These are phyloP conservation scores for Coenobita brevimanus DNA, from an alignment of 1,140 invertebrate species.

Conservation along the genomic window DNA sequence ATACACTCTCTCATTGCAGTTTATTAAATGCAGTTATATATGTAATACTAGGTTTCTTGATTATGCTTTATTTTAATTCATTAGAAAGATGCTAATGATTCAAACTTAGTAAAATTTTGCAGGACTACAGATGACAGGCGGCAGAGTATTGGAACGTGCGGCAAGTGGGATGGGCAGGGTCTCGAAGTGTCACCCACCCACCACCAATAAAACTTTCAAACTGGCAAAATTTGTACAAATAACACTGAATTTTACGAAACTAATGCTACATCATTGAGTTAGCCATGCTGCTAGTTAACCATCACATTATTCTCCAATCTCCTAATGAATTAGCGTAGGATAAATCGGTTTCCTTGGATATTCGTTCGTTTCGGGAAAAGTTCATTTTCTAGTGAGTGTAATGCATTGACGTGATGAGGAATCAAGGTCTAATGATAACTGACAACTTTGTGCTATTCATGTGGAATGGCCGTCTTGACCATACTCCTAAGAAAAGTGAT, in stretches of 20 bases:
- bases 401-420: no score
- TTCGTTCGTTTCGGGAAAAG: no score
- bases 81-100: not conserved
- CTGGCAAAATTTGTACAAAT: not conserved
- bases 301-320: not conserved
- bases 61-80: not conserved
- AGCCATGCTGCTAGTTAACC: not conserved
- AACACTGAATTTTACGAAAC: not conserved
- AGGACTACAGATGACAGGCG: constrained; percentile 15
- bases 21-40: not conserved
- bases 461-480: no score
- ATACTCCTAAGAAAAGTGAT: no score
- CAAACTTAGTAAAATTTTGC: no score
- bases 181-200: constrained; percentile 2
- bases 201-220: constrained; percentile 25
- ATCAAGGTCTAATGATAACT: no score
- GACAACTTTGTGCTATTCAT: no score
- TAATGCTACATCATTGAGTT: not conserved
- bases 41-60: no score
- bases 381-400: no score
- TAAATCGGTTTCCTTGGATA: no score
- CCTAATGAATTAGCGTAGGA: no score
- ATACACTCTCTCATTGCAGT: not conserved
- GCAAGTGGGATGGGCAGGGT: constrained; percentile 54
- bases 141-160: constrained; percentile 52